A percentile compares a stretch with the other conserved stretches of the same genome.
phyloP scores from a whole-genome alignment of 2,888 invertebrate species.

The Dasypogon diadema region DNA sequence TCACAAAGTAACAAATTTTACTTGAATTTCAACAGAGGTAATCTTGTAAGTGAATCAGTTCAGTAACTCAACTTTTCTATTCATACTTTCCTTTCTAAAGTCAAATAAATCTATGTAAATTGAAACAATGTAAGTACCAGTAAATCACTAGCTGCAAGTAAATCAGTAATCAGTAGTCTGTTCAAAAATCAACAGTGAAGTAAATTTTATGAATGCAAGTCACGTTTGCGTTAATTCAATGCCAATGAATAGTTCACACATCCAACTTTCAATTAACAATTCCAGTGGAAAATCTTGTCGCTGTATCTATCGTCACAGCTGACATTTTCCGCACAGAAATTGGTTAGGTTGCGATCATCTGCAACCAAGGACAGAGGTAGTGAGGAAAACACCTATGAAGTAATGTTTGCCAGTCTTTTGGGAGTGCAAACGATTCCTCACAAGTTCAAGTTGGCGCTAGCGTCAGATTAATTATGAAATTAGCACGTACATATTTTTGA shows the following conservation, averaged over 20 bases:
- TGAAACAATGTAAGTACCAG: too few relatives aligned
- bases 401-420: not conserved
- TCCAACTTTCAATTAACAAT: slow-evolving; percentile 18
- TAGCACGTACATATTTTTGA: not conserved
- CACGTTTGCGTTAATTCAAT: slow-evolving; percentile 6
- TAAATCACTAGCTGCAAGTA: not conserved
- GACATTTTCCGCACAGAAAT: slow-evolving; percentile 2
- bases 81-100: too few relatives aligned
- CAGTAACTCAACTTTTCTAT: too few relatives aligned
- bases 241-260: slow-evolving; percentile 9
- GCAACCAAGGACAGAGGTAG: not conserved
- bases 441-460: slow-evolving; percentile 21
- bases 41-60: too few relatives aligned
- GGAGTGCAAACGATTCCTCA: not conserved
- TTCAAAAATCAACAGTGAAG: not conserved
- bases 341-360: not conserved
- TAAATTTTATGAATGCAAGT: not conserved
- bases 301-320: not conserved
- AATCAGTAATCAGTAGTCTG: not conserved
- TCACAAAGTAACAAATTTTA: too few relatives aligned
- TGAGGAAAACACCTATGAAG: not conserved
- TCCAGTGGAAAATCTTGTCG: slow-evolving; percentile 22
- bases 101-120: too few relatives aligned
- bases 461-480: not conserved
- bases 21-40: too few relatives aligned